phyloP scores from a whole-genome alignment of 2,113 vertebrate genomes.

The Cathartes aura region DNA sequence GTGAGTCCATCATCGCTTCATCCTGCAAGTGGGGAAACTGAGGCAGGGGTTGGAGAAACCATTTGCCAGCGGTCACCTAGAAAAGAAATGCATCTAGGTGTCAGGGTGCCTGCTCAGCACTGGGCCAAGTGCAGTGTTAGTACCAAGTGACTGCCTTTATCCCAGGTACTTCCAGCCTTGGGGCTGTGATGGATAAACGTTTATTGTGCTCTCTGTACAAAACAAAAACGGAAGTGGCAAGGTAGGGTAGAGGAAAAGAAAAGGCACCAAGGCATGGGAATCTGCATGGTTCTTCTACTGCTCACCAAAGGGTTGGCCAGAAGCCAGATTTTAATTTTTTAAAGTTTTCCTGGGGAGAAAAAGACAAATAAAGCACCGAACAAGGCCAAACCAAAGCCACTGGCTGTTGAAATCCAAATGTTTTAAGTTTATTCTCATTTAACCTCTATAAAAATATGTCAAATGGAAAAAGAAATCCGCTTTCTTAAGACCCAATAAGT shows the following conservation, averaged over 20 bases:
- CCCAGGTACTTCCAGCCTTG: neutral
- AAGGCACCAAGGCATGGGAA: neutral
- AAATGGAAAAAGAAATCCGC: neutral
- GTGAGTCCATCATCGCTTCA: neutral
- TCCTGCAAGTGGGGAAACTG: neutral
- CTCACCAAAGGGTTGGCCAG: neutral
- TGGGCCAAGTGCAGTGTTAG: neutral
- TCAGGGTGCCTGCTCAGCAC: neutral
- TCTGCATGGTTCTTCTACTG: neutral
- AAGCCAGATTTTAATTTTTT: neutral
- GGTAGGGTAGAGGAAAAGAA: neutral
- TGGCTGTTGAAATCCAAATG: neutral
- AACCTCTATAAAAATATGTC: neutral
- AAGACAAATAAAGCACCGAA: neutral
- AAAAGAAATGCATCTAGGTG: neutral
- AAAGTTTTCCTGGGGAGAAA: neutral
- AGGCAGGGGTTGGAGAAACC: neutral
- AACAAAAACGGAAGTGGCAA: neutral
- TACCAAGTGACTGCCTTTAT: neutral
- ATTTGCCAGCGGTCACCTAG: neutral
- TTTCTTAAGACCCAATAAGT: neutral
- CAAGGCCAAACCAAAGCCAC: neutral
- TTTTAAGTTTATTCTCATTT: neutral
- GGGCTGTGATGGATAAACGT: neutral
- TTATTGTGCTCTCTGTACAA: neutral